Evolutionary conservation across 2,888 invertebrate genomes (phyloP), one percentile per base, ranked within the genome.

Genomic region (Apotomis turbidana): DNA sequence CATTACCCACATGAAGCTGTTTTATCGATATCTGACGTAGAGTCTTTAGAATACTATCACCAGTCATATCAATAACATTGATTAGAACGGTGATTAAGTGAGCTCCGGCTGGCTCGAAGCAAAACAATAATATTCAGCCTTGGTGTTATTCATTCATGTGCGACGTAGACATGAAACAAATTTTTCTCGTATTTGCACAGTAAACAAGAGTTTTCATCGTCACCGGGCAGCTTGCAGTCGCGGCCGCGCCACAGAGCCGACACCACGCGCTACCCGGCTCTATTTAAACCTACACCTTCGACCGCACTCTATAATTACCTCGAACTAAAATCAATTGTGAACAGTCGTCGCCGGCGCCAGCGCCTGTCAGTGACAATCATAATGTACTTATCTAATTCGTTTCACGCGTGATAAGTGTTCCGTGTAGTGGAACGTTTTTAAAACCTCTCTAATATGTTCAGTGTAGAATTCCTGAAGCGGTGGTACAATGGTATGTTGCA

Each of bases 381-480:
- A 55, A 75, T 78, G 89, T 86, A 90, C 86, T 71, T 68, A 71
- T 67, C 71, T 88, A 81, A 79, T 80, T 76, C 78, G 76, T 78
- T 83, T 44, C 66, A 81, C 78, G 70, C 74, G 79, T 80, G 90
- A 90, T 90, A 90, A 90, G 80, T 77, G 79, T 77, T 74, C 77
- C 84, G 85, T 88, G 87, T 88, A 84, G 89, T 88, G 87, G 78
- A 82, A 82, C 78, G 83, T 83, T 83, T 83, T 75, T 78, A 78
- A 81, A 83, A 76, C 77, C 78, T 78, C 81, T 78, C 80, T 79
- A 91, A 77, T 86, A 93, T 93, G 93, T 93, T 92, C 81, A 87
- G 85, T 87, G 90, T 92, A 84, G 92, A 92, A 80, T 92, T 93
- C 81, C 82, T 92, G 80, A 92, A 91, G 77, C 90, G 91, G 76